Evolutionary conservation across 2,113 vertebrate genomes (phyloP), one percentile per base, ranked within the genome.

Genomic region (Ondatra zibethicus): DNA sequence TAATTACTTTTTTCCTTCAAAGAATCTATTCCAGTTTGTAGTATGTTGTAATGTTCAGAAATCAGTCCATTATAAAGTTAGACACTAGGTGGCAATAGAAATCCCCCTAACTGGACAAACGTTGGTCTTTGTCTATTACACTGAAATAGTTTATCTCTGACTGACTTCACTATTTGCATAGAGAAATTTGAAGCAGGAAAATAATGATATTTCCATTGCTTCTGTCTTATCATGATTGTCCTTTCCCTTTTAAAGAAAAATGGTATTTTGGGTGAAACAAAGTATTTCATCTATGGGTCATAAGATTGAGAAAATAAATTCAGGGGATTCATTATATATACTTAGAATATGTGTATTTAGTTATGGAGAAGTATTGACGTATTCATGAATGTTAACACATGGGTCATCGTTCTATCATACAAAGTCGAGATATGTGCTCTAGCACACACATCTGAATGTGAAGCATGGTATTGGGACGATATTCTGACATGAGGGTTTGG

Each of bases 81-180:
- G 93, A 98, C 99, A 98, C 98, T 98, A 99, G 99, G 96, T 99
- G 99, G 98, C 98, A 97, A 95, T 97, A 98, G 95, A 98, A 98
- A 98, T 47, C 96, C 97, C 98, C 98, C 88, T 65, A 93, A 98
- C 47, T 42, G 75, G 91, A 68, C 0, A 29, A 3, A 4, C 3
- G 16, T 16, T 0, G 27, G 55, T 39, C 70, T 94, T 50, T 45
- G 45, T 16, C 47, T 2, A 1, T 33, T 3, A 25, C 73, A 31
- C 77, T 85, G 50, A 96, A 97, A 95, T 0, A 47, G 87, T 89
- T 61, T 52, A 5, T 73, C 68, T 90, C 58, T 63, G 36, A 96
- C 17, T 89, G 63, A 87, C 52, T 88, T 85, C 92, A 61, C 55
- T 80, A 96, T 13, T 63, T 94, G 96, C 75, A 73, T 3, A 73